Conservation (phyloP, 2,888 invertebrate genomes). For the Trissolcus brochymenae region DNA sequence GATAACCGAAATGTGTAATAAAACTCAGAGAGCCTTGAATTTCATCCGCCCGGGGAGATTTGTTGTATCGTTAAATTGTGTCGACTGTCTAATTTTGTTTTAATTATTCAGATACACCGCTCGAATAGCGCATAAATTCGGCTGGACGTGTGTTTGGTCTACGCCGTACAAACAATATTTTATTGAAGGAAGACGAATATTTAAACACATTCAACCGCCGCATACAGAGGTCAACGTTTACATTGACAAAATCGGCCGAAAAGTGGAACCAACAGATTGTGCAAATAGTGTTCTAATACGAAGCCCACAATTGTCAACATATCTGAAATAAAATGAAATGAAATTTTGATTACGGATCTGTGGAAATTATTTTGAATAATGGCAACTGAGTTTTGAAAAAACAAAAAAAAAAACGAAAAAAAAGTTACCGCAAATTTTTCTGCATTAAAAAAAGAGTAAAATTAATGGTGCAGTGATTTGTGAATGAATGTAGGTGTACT, state of each 20-base stretch:
- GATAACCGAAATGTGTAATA: no score
- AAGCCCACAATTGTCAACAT: no score
- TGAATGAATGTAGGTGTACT: constrained; percentile 17
- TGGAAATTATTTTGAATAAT: no score
- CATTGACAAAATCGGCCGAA: constrained; percentile 41
- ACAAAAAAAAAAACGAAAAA: no score
- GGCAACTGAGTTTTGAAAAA: no score
- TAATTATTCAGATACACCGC: constrained; percentile 60
- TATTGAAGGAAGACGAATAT: constrained; percentile 59
- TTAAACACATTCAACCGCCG: constrained; percentile 64
- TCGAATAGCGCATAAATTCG: constrained; percentile 61
- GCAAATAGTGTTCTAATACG: no score
- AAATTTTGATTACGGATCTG: no score
- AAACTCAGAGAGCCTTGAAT: no score
- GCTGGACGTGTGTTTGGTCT: constrained; percentile 63
- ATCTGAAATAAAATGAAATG: constrained; percentile 28
- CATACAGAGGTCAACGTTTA: constrained; percentile 63
- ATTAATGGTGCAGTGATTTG: constrained; percentile 9
- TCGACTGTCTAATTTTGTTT: constrained; percentile 1
- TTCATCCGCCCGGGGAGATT: no score
- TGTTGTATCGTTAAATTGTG: neutral
- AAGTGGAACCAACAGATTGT: no score
- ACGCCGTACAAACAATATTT: constrained; percentile 64
- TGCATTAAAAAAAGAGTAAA: constrained; percentile 17
- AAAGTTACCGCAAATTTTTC: no score